Conservation (phyloP, 2,797 vertebrate genomes). For the Syndactyla subalaris region DNA sequence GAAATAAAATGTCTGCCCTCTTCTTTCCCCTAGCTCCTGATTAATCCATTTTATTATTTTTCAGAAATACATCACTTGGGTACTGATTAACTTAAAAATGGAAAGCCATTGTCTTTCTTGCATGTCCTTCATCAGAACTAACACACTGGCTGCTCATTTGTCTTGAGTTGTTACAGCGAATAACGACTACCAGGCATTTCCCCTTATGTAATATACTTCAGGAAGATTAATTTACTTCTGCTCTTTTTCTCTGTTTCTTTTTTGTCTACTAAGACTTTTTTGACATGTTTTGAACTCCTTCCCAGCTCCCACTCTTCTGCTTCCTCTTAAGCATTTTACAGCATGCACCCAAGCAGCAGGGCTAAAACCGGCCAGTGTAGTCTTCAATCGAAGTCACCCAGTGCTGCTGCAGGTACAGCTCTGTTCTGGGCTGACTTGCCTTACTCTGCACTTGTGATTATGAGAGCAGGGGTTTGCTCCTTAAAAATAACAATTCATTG, state of each 20-base stretch:
- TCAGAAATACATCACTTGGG: constrained; percentile 85
- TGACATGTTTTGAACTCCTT: constrained; percentile 35
- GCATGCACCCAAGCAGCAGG: background rate
- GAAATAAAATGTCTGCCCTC: constrained; percentile 82
- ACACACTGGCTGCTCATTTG: constrained; percentile 83
- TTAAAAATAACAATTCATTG: background rate
- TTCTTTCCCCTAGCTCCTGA: constrained; percentile 82
- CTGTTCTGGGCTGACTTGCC: background rate
- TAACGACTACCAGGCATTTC: constrained; percentile 86
- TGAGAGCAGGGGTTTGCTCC: fast-evolving
- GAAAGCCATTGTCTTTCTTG: constrained; percentile 87
- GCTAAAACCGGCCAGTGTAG: background rate
- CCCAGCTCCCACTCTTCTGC: background rate
- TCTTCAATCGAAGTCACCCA: background rate
- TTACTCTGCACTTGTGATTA: background rate
- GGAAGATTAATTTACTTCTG: constrained; percentile 88
- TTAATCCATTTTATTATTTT: constrained; percentile 94
- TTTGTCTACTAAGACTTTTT: constrained; percentile 78
- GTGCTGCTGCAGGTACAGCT: background rate
- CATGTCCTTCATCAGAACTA: constrained; percentile 87
- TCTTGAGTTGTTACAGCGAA: constrained; percentile 89
- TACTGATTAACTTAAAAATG: constrained; percentile 95
- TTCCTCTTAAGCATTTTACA: background rate
- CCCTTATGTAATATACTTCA: constrained; percentile 80
- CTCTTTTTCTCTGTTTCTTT: constrained; percentile 74